Evolutionary conservation across 92 coral and sea anemone species (phyloP), one percentile per base, ranked within the genome.

Genomic region (Siderastrea siderea): DNA sequence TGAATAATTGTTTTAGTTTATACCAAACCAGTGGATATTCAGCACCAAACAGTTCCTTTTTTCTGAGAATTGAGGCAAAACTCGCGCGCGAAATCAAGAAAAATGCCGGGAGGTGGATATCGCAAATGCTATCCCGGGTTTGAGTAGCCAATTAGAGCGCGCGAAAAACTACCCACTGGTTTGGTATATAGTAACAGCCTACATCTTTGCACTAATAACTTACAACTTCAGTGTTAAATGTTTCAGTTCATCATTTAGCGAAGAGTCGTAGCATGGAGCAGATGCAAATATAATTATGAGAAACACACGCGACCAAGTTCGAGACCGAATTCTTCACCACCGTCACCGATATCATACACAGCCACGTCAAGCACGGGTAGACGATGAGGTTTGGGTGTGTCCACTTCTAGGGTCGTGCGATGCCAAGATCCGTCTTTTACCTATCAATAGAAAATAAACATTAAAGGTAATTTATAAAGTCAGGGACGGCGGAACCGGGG

Each of bases 221-320:
- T 65, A 79, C 74, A 64, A 63, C 83, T n/a, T 44, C 46, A 79
- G 49, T 49, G 49, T 79, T 51, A 65, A 79, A 68, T 49, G 68
- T 64, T 46, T 66, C 48, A 47, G 57, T 17, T 12, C n/a, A 6
- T 38, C 15, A 14, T 16, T n/a, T 59, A 14, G 14, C 11, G 47
- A 59, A 48, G 66, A 79, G 72, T 53, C 67, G 6, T 52, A 79
- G 74, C 64, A 38, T 81, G 67, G 8, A 81, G 59, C 68, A 43
- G 45, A 8, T 15, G 6, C n/a, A 54, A 47, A 11, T 69, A 73
- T 14, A 43, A 16, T 89, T 86, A 94, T 54, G 98, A 89, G 77
- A 97, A 97, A 84, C 99, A 97, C 63, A 97, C 99, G 49, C 97
- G 99, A 45, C 98, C 99, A 38, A 97, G 92, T 77, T 97, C 99